Conservation (phyloP, 2,113 vertebrate species). For the Meriones unguiculatus region DNA sequence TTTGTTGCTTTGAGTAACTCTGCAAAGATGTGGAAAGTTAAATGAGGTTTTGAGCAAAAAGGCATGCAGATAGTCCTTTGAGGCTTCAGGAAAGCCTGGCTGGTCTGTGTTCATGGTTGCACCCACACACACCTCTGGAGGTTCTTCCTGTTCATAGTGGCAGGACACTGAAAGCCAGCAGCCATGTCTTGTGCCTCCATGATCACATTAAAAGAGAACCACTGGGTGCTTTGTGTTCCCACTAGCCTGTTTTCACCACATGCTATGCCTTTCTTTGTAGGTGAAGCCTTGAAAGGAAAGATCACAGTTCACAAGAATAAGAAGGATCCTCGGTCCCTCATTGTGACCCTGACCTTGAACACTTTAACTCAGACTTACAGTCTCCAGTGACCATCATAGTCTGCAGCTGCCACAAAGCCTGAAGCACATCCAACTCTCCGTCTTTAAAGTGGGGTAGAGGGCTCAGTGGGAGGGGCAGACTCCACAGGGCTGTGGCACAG, state of each 20-base stretch:
- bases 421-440: not conserved
- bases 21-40: not conserved
- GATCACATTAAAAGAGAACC: not conserved
- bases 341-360: constrained; percentile 90
- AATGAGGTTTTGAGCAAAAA: not conserved
- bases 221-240: not conserved
- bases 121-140: not conserved
- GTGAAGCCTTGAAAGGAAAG: constrained; percentile 91
- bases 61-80: not conserved
- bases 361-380: constrained; percentile 90
- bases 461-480: too few relatives aligned
- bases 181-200: not conserved
- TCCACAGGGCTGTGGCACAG: not conserved
- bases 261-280: constrained; percentile 84
- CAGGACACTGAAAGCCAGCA: not conserved
- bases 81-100: not conserved
- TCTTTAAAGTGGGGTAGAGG: not conserved
- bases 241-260: not conserved
- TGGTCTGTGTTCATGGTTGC: not conserved
- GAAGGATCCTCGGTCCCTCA: constrained; percentile 95
- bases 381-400: constrained; percentile 88
- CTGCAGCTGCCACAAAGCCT: not conserved
- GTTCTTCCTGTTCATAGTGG: not conserved
- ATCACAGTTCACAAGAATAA: constrained; percentile 93
- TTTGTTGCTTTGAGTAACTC: constrained; percentile 4